Conservation (phyloP, 2,888 invertebrate genomes). For the Choreutis nemorana region DNA sequence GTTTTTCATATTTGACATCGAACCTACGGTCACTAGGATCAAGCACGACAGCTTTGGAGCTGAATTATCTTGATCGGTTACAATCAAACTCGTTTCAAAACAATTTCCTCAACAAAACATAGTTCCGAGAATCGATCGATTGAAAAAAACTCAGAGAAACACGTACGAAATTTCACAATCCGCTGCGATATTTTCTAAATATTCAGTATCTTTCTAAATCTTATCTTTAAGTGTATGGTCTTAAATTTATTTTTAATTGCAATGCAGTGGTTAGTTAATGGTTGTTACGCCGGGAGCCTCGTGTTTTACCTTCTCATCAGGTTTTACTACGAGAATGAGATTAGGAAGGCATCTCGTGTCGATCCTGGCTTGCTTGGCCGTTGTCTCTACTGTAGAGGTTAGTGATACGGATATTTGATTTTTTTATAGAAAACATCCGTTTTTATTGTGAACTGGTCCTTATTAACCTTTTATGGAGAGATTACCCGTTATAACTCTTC, state of each 20-base stretch:
- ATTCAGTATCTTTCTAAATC: slow-evolving; percentile 6
- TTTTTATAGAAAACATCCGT: neutral
- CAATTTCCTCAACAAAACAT: no score
- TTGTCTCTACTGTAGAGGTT: slow-evolving; percentile 34
- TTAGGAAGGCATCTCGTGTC: slow-evolving; percentile 24
- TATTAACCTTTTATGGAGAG: neutral
- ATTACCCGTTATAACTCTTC: no score
- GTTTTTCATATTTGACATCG: no score
- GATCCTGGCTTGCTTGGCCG: slow-evolving; percentile 18
- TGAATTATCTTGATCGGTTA: no score
- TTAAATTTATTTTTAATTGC: no score
- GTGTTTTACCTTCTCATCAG: slow-evolving; percentile 35
- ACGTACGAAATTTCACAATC: no score
- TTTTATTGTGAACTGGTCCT: neutral
- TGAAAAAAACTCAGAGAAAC: no score
- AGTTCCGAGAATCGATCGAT: no score
- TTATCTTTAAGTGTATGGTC: no score
- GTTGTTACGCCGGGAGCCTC: slow-evolving; percentile 38
- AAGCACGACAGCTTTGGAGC: no score
- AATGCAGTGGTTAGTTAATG: slow-evolving; percentile 37
- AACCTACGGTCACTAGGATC: no score
- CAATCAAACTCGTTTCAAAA: no score
- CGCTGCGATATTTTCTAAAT: slow-evolving; percentile 7
- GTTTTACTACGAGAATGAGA: slow-evolving; percentile 46
- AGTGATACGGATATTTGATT: slow-evolving; percentile 11